These are phyloP conservation scores for Psix sp. DNA, from an alignment of 1,140 invertebrate species.

Conservation along the genomic window DNA sequence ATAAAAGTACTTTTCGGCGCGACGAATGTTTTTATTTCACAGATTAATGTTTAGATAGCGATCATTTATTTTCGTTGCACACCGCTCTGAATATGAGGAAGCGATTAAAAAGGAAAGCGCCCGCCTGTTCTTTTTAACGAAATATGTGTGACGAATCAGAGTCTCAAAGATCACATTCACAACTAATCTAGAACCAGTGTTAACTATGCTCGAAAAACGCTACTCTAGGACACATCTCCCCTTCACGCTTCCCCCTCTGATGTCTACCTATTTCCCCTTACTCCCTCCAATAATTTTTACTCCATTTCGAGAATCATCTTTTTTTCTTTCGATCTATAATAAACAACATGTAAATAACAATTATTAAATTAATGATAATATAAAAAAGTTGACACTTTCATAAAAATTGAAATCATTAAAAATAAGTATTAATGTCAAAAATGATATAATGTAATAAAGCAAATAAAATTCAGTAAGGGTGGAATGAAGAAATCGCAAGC, in stretches of 20 bases:
- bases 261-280: conserved; percentile 21
- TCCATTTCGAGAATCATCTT: not conserved
- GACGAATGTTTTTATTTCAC: no score
- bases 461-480: no score
- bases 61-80: no score
- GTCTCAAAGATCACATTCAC: conserved; percentile 6
- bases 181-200: conserved; percentile 26
- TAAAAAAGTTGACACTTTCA: no score
- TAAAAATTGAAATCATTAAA: no score
- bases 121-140: not conserved
- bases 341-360: no score
- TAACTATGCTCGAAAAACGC: conserved; percentile 37
- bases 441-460: no score
- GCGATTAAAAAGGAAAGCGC: not conserved
- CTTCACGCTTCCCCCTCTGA: conserved; percentile 32
- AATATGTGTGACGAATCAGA: conserved; percentile 15
- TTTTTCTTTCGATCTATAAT: no score
- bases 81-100: not conserved
- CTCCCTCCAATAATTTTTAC: conserved; percentile 23
- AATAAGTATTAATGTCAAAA: no score
- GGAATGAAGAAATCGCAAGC: not conserved
- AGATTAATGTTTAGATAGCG: no score
- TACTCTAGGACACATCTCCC: conserved; percentile 12
- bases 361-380: not conserved
- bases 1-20: no score